Percentiles rank a stretch among this genome's conserved stretches.
Conservation (phyloP, 2,113 vertebrate genomes). For the pig (Sus scrofa) region T2T-Sscrofa CM000820.6:143006501-143007000, state of each 20-base stretch:
- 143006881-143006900: background rate
- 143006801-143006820: background rate
- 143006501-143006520: too few species aligned
- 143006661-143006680: background rate
- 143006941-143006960: background rate
- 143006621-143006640: background rate
- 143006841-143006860: background rate
- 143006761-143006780: background rate
- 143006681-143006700: background rate
- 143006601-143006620: background rate
- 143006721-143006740: background rate
- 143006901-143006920: background rate
- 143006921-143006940: background rate
- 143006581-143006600: background rate
- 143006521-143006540: background rate
- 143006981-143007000: background rate
- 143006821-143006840: background rate
- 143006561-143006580: background rate
- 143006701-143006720: background rate
- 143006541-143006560: background rate
- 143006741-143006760: background rate
- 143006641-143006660: background rate
- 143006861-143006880: too few species aligned
- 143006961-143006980: background rate
- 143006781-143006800: rapidly evolving